Base-by-base conservation (phyloP, 2,888 invertebrate species). In the Aleiodes testaceus region DNA sequence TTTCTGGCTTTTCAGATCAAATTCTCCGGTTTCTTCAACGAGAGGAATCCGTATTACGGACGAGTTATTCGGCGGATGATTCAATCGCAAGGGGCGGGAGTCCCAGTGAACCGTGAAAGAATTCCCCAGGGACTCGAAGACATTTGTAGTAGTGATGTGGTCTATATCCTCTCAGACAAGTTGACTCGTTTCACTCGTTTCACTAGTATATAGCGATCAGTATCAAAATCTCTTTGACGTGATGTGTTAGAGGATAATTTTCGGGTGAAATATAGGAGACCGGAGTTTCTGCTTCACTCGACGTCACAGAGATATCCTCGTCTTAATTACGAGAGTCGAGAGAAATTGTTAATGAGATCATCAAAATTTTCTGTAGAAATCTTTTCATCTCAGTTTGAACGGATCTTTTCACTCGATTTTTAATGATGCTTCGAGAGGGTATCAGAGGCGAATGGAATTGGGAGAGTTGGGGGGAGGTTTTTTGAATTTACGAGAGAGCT, bases 11-110 rank as follows among this genome's bases (percentile, higher is more conserved):
- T 26, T 22, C 26, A 14, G 20, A 64, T 14, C 59, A n/a, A 22
- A 64, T 42, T 49, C 45, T 26, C 20, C 16, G 14, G n/a, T 45
- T 53, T 47, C 44, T 22, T 52, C 63, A 20, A 63, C 59, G 53
- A 59, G 44, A 47, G 50, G 66, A 72, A 69, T 72, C 64, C 72
- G 66, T 69, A 65, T 52, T 72, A 49, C 66, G 70, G 65, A 26
- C 22, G 26, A 55, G 72, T 66, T 68, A 72, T 72, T 69, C 69
- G 20, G 22, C 45, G 47, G 52, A 68, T 73, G 66, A 73, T 70
- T 70, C 72, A 55, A 66, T 63, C 52, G 55, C 5, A 55, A 18
- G 16, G 18, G 9, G 18, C 0, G 5, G 26, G 4, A 6, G 49
- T 16, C 49, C 5, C 49, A 16, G 18, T 3, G 18, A 55, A 30